phyloP scores from a whole-genome alignment of 2,888 invertebrate species.

The Dolichomitus sp. region DNA sequence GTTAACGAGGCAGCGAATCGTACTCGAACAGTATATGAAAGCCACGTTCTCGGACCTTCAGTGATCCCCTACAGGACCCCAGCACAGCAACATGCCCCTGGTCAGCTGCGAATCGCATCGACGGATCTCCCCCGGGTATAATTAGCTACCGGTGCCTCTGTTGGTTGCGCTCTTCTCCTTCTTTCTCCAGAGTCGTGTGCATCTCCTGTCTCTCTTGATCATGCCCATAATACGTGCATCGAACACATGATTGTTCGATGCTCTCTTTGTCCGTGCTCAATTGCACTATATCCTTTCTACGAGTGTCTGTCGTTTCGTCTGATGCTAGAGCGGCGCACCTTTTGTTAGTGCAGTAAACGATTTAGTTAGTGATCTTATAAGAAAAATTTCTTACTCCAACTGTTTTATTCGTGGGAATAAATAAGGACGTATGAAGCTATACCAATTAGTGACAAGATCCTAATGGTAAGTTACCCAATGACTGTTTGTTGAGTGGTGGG shows the following conservation, averaged over 20 bases:
- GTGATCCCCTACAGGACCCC: slow-evolving; percentile 35
- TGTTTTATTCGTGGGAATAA: no score
- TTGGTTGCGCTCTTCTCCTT: not conserved
- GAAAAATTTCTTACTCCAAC: no score
- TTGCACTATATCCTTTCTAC: not conserved
- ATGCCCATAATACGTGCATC: slow-evolving; percentile 29
- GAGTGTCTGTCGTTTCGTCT: slow-evolving; percentile 9
- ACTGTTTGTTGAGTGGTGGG: no score
- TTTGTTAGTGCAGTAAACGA: not conserved
- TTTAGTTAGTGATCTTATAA: no score
- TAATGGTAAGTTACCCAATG: no score
- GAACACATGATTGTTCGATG: slow-evolving; percentile 38
- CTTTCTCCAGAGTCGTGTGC: not conserved
- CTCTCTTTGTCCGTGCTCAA: slow-evolving; percentile 26
- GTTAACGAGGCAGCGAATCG: slow-evolving; percentile 62
- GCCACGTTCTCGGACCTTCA: slow-evolving; percentile 36
- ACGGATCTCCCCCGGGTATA: slow-evolving; percentile 63
- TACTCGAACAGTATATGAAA: slow-evolving; percentile 52
- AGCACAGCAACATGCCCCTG: slow-evolving; percentile 6
- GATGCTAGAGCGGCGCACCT: not conserved
- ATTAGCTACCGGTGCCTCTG: slow-evolving; percentile 58
- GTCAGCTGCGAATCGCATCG: slow-evolving; percentile 63
- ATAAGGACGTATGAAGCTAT: no score
- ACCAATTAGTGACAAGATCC: no score
- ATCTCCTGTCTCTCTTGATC: slow-evolving; percentile 7